A percentile compares a stretch with the other conserved stretches of the same genome.
These are phyloP conservation scores for Dasyprocta punctata DNA, from an alignment of 2,113 vertebrate genomes.

Conservation along the genomic window DNA sequence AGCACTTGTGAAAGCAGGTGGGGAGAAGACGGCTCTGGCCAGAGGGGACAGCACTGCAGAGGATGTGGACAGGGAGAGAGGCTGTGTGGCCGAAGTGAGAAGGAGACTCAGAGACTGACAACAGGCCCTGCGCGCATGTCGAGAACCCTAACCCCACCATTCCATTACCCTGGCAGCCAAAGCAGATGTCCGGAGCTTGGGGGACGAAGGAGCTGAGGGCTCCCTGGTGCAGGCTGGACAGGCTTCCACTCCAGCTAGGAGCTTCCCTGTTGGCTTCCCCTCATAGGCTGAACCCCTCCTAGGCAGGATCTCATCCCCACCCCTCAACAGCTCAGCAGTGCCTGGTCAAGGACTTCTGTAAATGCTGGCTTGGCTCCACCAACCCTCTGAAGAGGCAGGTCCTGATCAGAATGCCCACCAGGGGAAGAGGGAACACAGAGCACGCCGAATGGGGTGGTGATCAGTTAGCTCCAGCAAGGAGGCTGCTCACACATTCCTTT, in stretches of 20 bases:
- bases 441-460: fast-evolving
- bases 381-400: not conserved
- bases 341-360: not conserved
- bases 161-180: not conserved
- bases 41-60: not conserved
- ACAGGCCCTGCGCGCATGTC: not conserved
- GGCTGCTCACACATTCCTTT: not conserved
- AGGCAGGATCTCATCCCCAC: not conserved
- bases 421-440: too few species aligned
- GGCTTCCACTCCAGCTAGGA: not conserved
- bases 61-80: not conserved
- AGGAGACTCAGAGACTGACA: not conserved
- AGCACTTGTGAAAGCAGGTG: fast-evolving
- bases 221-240: not conserved
- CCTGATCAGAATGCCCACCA: not conserved
- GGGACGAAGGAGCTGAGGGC: not conserved
- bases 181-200: not conserved
- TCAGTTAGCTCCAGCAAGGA: not conserved
- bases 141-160: not conserved
- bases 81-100: not conserved
- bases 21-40: not conserved
- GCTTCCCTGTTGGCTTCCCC: not conserved
- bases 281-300: not conserved
- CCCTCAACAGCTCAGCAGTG: not conserved
- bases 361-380: not conserved